A percentile compares a stretch with the other conserved stretches of the same genome.
Evolutionary conservation across 30 jellyfish, hydroid and myxozoan species (phyloP).

Genomic region (Phacellophora camtschatica): DNA sequence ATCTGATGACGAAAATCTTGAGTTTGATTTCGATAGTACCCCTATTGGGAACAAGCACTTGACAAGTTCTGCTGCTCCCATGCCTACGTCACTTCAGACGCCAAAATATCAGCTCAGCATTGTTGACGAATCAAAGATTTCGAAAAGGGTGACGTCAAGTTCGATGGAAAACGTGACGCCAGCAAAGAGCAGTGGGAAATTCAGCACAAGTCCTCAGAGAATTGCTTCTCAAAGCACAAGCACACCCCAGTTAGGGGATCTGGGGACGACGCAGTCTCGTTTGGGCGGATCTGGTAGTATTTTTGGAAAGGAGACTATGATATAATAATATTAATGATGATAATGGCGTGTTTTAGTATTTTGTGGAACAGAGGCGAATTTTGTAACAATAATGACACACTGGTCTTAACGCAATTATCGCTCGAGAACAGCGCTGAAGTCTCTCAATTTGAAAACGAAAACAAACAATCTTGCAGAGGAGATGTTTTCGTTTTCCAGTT

Average conservation of each 20-base stretch:
- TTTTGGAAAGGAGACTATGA: slow-evolving; percentile 54
- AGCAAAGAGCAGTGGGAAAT: neutral
- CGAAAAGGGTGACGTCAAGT: slow-evolving; percentile 24
- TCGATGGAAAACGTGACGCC: slow-evolving; percentile 41
- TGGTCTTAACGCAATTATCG: no score
- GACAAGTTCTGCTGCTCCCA: neutral
- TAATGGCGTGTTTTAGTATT: no score
- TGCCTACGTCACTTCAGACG: neutral
- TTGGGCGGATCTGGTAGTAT: slow-evolving; percentile 65
- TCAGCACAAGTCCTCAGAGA: slow-evolving; percentile 53
- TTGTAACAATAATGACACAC: no score
- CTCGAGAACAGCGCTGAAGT: no score
- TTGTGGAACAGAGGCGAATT: no score
- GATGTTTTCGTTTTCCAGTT: no score
- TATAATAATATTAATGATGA: neutral
- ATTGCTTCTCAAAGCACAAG: slow-evolving; percentile 43
- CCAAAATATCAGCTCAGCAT: slow-evolving; percentile 47
- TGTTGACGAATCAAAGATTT: slow-evolving; percentile 34
- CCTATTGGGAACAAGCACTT: slow-evolving; percentile 3
- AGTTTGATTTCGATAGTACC: neutral
- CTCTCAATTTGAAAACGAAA: no score
- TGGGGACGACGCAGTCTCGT: slow-evolving; percentile 58
- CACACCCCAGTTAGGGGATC: slow-evolving; percentile 72
- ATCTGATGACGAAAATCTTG: slow-evolving; percentile 58
- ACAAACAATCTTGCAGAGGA: no score